Evolutionary conservation across 1,140 invertebrate genomes (phyloP), one percentile per base, ranked within the genome.

Genomic region (Augochlora pura): DNA sequence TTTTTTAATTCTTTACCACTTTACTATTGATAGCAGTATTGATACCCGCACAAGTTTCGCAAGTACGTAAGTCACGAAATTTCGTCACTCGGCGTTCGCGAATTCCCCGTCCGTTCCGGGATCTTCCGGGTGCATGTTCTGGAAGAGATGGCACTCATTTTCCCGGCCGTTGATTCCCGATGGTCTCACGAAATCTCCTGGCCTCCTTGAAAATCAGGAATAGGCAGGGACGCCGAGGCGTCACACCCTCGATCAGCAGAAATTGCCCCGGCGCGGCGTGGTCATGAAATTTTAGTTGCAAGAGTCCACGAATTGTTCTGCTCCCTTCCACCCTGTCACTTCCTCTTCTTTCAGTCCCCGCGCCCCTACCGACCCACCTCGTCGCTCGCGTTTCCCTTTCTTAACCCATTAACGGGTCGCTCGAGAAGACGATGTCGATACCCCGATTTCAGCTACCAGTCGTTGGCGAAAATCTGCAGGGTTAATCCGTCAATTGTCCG

Each of bases 71-170:
- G 73, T 84, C 63, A 70, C 14, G 78, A 65, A 85, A 84, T 85
- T 84, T 84, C 83, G 82, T 72, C 83, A 85, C 83, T 49, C 78
- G 77, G 68, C 18, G 66, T 12, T 69, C 71, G 70, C 62, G 81
- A 85, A 85, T 84, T 84, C 49, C 79, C 80, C 59, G 74, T 62
- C 66, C 73, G 23, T n/a, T 21, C 71, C 27, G 62, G 73, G 82
- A 71, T 84, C 79, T 67, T 84, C 62, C 59, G 80, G 90, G 81
- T 88, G 86, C 88, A 86, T 89, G 87, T 92, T 90, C 88, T 86
- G 87, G 88, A 90, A 91, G 86, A 91, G 91, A 91, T 89, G 87
- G 88, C 83, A 88, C 88, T 91, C 90, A 91, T 92, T 92, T 91
- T 91, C 90, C 88, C 87, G 90, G 74, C 90, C 90, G 89, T 91